Evolutionary conservation across 2,113 vertebrate species (phyloP).

Genomic region (Pipra filicauda): DNA sequence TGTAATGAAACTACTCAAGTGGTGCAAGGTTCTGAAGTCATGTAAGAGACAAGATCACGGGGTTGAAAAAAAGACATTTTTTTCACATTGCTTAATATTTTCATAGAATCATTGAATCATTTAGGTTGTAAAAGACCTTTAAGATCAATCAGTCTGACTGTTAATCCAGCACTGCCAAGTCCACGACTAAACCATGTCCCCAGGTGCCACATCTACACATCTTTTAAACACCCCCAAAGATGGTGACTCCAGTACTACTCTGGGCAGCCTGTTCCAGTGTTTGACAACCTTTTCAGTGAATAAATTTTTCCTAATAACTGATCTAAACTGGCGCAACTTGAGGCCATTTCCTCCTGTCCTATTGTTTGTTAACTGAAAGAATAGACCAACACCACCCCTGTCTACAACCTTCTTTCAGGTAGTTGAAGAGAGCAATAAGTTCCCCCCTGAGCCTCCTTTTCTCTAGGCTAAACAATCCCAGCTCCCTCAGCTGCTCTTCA

Average conservation of each 20-base stretch:
- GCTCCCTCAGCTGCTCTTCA: neutral
- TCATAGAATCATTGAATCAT: neutral
- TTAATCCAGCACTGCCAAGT: neutral
- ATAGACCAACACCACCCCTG: rapidly evolving
- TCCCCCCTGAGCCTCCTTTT: neutral
- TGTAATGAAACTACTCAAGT: neutral
- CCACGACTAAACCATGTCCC: neutral
- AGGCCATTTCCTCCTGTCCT: neutral
- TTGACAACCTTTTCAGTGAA: neutral
- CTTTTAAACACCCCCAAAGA: neutral
- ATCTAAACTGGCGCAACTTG: neutral
- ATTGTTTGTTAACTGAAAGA: neutral
- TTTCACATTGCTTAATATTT: neutral
- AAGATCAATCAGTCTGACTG: rapidly evolving
- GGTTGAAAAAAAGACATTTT: neutral
- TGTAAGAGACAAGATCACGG: neutral
- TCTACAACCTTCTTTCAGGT: neutral
- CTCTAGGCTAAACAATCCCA: neutral
- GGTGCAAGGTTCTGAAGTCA: neutral
- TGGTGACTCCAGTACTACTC: neutral
- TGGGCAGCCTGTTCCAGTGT: neutral
- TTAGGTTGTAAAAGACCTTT: neutral
- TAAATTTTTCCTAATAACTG: neutral
- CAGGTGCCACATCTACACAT: neutral
- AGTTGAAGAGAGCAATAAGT: neutral